A percentile compares a stretch with the other conserved stretches of the same genome.
Evolutionary conservation across 2,888 invertebrate genomes (phyloP).

Genomic region (Lottia gigantea): DNA sequence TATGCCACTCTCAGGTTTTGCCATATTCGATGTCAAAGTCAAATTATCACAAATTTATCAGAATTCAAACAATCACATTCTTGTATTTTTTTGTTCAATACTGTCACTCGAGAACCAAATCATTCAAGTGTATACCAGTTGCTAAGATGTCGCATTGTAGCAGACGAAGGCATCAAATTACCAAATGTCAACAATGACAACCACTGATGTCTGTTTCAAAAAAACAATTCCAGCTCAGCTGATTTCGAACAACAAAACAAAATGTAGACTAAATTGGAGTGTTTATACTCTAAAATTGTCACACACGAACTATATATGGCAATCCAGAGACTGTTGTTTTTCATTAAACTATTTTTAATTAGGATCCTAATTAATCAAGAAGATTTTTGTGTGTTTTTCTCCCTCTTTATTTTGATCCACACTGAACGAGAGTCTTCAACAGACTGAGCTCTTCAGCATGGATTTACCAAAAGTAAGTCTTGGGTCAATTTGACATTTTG

Average conservation of each 20-base stretch:
- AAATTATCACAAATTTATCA: neutral
- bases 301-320: too few species aligned
- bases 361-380: too few species aligned
- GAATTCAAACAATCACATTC: neutral
- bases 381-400: too few species aligned
- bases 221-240: too few species aligned
- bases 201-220: too few species aligned
- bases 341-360: too few species aligned
- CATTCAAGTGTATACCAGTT: too few species aligned
- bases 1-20: neutral
- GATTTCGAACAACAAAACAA: too few species aligned
- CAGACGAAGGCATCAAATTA: neutral
- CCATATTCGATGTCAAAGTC: neutral
- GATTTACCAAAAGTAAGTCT: conserved; percentile 1
- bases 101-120: neutral
- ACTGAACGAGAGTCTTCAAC: neutral
- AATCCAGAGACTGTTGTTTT: too few species aligned
- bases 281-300: too few species aligned
- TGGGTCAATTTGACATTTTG: neutral
- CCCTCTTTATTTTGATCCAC: too few species aligned
- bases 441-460: neutral
- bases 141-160: neutral
- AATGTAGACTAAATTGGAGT: too few species aligned
- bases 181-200: neutral
- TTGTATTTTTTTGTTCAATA: neutral